These are phyloP conservation scores for human DNA, from an alignment of 2,113 vertebrate species.

Conservation along the genomic window GRCh38 chr7:81298501-81299000, in stretches of 20 bases:
- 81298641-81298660: background rate
- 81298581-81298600: background rate
- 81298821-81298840: rapidly evolving
- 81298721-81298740: background rate
- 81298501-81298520: background rate
- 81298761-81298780: background rate
- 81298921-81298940: background rate
- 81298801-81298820: background rate
- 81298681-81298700: background rate
- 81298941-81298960: background rate
- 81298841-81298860: background rate
- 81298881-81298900: background rate
- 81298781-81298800: background rate
- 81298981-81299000: background rate
- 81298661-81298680: background rate
- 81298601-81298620: background rate
- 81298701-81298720: background rate
- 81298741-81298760: background rate
- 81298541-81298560: background rate
- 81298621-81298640: background rate
- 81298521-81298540: background rate
- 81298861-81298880: background rate
- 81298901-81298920: background rate
- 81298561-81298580: background rate
- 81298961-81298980: background rate